Conservation (phyloP, 2,113 vertebrate species). For the Xiphophorus maculatus region DNA sequence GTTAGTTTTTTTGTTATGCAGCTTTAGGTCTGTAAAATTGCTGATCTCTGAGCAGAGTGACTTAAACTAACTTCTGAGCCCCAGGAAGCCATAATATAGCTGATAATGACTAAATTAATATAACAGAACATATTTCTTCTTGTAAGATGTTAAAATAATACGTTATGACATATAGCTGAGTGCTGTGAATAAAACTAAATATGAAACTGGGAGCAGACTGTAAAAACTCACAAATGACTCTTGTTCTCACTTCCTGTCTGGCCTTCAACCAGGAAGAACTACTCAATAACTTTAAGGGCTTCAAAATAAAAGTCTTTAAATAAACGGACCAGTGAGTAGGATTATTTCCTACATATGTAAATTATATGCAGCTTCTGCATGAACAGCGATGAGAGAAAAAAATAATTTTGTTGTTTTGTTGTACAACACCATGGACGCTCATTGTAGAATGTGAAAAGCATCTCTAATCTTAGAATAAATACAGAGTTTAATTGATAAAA, state of each 20-base stretch:
- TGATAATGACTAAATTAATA: neutral
- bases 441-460: neutral
- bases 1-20: neutral
- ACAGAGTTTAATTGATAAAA: too few species aligned
- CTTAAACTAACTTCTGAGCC: neutral
- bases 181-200: neutral
- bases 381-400: neutral
- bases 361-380: too few species aligned
- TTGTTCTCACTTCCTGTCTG: neutral
- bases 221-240: neutral
- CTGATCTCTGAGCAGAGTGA: neutral
- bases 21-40: neutral
- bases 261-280: slow-evolving; percentile 33
- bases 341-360: too few species aligned
- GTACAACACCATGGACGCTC: neutral
- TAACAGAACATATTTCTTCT: neutral
- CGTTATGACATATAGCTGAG: too few species aligned
- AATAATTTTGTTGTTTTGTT: neutral
- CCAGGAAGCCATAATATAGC: too few species aligned
- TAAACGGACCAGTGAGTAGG: neutral
- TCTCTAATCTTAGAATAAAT: neutral
- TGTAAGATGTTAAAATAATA: neutral
- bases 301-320: slow-evolving; percentile 51
- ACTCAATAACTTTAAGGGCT: neutral
- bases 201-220: neutral